Percentiles rank a stretch among this genome's conserved stretches.
Conservation (phyloP, 2,113 vertebrate genomes). For the Tetraodon nigroviridis region DNA sequence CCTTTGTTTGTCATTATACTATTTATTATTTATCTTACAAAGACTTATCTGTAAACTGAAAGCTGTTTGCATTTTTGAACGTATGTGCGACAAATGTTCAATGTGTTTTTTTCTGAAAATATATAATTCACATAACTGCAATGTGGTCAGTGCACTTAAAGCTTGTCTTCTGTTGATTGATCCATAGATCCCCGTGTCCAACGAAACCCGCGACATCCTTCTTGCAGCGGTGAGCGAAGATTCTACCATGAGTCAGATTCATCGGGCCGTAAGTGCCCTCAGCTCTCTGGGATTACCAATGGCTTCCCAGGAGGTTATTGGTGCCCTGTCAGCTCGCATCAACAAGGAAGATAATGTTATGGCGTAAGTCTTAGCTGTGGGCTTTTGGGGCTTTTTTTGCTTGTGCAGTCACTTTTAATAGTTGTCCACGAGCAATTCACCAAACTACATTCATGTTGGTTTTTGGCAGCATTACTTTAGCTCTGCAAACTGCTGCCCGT, state of each 20-base stretch:
- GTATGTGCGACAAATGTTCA: too few relatives aligned
- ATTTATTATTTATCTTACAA: background rate
- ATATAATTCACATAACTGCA: background rate
- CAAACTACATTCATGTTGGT: background rate
- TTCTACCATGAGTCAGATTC: constrained; percentile 87
- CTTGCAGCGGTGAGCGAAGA: constrained; percentile 92
- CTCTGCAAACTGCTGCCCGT: constrained; percentile 86
- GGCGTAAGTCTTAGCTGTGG: constrained; percentile 75
- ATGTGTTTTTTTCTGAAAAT: too few relatives aligned
- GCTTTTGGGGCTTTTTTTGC: too few relatives aligned
- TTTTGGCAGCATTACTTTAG: constrained; percentile 82
- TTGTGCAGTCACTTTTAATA: too few relatives aligned
- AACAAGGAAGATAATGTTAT: constrained; percentile 93
- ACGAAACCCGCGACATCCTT: constrained; percentile 92
- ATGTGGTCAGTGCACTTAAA: background rate
- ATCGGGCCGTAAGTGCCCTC: constrained; percentile 87
- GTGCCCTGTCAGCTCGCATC: constrained; percentile 84
- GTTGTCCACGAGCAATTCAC: background rate
- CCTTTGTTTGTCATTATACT: background rate
- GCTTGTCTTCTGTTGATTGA: background rate
- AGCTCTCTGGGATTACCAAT: constrained; percentile 87
- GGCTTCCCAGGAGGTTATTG: constrained; percentile 88
- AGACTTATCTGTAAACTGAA: too few relatives aligned
- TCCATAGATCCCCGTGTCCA: constrained; percentile 85
- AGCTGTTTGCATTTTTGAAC: too few relatives aligned